Base-by-base conservation (phyloP, 2,797 vertebrate species). In the Fratercula arctica region DNA sequence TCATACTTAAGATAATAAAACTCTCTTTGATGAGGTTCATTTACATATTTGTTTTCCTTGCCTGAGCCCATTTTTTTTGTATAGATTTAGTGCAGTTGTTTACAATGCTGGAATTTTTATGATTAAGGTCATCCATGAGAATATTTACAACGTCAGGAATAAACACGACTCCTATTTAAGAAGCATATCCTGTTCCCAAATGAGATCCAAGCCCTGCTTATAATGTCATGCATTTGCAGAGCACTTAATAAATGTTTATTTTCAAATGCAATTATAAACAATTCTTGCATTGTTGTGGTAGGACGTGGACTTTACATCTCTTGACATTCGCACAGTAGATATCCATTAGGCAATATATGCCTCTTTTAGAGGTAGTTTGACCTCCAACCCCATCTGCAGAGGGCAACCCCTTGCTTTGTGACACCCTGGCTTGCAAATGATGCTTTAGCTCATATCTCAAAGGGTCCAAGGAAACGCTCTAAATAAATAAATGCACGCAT, bases 41-140 rank as follows among this genome's bases (percentile, higher is more conserved):
- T 97, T 97, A 94, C 97, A 97, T 97, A 97, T 96, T 97, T 97
- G 96, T 97, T 97, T 97, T 97, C 94, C 93, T 96, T 96, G 80
- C 91, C 87, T 74, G 88, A 93, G 89, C 57, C 86, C 41, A 72
- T 90, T 92, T 97, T 96, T 96, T 89, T 70, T 94, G 63, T 96
- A 61, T 94, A 95, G 78, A 95, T 97, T 95, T 92, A 96, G 94
- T 93, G 81, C 69, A 89, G 74, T 95, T 96, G 91, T 95, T 97
- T 96, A 94, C 82, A 95, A 56, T 95, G 92, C 88, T 92, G 96
- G 84, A 94, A 97, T 96, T 97, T 97, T 97, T 96, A 96, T 96
- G 82, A 96, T 97, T 93, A 90, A 97, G 97, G 93, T 96, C 95
- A 94, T 78, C 82, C 94, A 96, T 68, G 85, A 97, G 85, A 94